Conservation (phyloP, 1,140 invertebrate species). For the Cherax quadricarinatus region DNA sequence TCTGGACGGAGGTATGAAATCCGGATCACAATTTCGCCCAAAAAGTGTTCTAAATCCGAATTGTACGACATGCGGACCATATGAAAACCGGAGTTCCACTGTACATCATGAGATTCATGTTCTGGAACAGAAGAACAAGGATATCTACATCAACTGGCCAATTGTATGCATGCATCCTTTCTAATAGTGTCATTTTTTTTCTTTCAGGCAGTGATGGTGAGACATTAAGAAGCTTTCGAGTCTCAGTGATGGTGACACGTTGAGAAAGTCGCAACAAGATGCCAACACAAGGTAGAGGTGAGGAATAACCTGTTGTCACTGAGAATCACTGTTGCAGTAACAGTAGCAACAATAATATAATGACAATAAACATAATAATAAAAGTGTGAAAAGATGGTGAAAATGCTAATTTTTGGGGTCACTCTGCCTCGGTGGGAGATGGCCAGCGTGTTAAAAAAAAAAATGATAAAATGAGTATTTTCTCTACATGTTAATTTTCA, state of each 20-base stretch:
- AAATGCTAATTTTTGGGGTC: no score
- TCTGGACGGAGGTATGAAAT: background rate
- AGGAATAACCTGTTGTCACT: background rate
- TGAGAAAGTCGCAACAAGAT: constrained; percentile 35
- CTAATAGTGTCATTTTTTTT: background rate
- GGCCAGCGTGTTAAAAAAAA: no score
- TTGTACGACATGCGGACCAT: no score
- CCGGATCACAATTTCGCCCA: no score
- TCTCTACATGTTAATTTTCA: no score
- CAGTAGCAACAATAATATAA: no score
- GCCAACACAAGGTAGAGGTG: constrained; percentile 58
- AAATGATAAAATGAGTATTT: no score
- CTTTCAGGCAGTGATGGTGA: constrained; percentile 34
- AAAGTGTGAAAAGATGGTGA: no score
- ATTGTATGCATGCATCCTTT: background rate
- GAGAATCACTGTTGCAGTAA: no score
- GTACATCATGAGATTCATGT: background rate
- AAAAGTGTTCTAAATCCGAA: no score
- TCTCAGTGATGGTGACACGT: constrained; percentile 16
- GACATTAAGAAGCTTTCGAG: background rate
- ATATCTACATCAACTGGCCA: background rate
- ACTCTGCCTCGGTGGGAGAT: no score
- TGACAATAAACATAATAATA: no score
- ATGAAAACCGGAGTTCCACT: background rate
- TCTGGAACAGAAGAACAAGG: background rate